A percentile compares a stretch with the other conserved stretches of the same genome.
Evolutionary conservation across 2,113 vertebrate genomes (phyloP).

Genomic region (Prinia subflava): DNA sequence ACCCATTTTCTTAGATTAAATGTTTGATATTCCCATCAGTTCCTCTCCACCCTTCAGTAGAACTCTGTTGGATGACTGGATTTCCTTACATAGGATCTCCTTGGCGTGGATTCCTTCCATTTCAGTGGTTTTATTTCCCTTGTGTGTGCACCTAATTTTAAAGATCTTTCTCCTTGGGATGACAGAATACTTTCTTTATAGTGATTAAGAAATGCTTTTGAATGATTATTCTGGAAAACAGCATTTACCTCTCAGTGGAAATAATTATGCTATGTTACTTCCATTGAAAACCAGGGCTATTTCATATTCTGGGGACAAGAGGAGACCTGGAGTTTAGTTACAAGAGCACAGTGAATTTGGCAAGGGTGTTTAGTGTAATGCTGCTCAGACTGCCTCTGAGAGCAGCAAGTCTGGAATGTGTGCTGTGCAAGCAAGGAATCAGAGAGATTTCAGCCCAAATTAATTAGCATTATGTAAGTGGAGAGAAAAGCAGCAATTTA

Average conservation of each 20-base stretch:
- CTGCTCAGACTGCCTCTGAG: constrained; percentile 39
- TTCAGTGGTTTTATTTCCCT: not conserved
- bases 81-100: not conserved
- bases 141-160: not conserved
- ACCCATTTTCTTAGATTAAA: not conserved
- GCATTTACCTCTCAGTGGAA: not conserved
- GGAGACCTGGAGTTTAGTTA: not conserved
- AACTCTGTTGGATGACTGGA: not conserved
- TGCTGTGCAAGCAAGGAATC: constrained; percentile 5
- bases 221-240: not conserved
- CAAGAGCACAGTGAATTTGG: constrained; percentile 10
- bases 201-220: not conserved
- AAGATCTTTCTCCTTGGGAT: not conserved
- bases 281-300: not conserved
- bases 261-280: not conserved
- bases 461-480: constrained; percentile 42
- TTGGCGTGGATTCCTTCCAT: not conserved
- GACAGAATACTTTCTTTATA: not conserved
- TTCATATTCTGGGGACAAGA: not conserved
- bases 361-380: not conserved
- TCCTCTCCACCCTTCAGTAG: not conserved
- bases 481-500: constrained; percentile 12
- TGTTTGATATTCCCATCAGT: not conserved
- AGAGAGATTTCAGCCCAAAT: constrained; percentile 18
- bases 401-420: constrained; percentile 23